Conservation (phyloP, 1,140 invertebrate species). For the Platorchestia sp. region DNA sequence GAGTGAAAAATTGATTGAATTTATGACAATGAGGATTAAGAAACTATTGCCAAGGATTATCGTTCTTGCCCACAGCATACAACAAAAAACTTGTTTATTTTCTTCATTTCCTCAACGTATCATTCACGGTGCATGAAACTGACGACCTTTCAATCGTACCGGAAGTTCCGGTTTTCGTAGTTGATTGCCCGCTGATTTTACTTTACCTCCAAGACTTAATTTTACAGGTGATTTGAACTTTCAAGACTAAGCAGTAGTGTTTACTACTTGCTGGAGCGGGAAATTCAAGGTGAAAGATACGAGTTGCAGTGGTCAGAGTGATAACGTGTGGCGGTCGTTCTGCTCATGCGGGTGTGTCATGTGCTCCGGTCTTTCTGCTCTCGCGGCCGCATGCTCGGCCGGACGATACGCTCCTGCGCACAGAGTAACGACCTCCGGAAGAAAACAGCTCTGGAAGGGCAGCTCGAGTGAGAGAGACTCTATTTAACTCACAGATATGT, state of each 20-base stretch:
- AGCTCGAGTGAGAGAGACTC: background rate
- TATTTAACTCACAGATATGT: background rate
- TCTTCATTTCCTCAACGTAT: background rate
- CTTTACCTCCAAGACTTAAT: background rate
- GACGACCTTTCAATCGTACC: background rate
- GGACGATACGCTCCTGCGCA: conserved; percentile 22
- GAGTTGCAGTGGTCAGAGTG: background rate
- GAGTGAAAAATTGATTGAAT: background rate
- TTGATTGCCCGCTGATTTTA: background rate
- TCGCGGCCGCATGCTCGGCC: background rate
- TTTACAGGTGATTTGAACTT: background rate
- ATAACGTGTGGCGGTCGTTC: conserved; percentile 27
- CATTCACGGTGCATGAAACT: background rate
- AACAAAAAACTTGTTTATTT: background rate
- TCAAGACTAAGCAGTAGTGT: background rate
- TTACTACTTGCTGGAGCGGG: background rate
- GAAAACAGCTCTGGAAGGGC: background rate
- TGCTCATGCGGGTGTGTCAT: conserved; percentile 4
- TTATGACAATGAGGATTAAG: background rate
- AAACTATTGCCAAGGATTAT: background rate
- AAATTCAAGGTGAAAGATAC: background rate
- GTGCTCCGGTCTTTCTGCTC: background rate
- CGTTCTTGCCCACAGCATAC: too few relatives aligned
- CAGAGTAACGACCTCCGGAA: background rate
- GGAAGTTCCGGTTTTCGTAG: background rate